These are phyloP conservation scores for Strix aluco DNA, from an alignment of 2,113 vertebrate genomes.

Conservation along the genomic window DNA sequence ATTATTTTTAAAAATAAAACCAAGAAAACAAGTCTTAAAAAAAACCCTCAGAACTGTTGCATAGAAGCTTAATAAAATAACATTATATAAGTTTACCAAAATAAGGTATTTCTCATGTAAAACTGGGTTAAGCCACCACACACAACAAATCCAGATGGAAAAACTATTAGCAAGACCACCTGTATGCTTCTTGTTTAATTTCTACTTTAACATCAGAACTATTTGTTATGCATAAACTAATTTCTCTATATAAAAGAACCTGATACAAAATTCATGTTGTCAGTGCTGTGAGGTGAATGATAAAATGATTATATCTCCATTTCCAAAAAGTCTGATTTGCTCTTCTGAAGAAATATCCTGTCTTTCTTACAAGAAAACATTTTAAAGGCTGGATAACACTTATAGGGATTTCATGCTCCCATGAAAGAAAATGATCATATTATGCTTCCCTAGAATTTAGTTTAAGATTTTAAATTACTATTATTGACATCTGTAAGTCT, in stretches of 20 bases:
- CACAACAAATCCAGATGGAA: not conserved
- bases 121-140: not conserved
- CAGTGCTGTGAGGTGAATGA: not conserved
- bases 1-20: not conserved
- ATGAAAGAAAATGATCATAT: not conserved
- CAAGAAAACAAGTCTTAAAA: not conserved
- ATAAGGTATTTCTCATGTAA: not conserved
- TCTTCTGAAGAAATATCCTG: not conserved
- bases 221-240: not conserved
- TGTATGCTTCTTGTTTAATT: not conserved
- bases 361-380: not conserved
- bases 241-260: not conserved
- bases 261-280: not conserved
- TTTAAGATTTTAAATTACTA: not conserved
- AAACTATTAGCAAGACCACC: not conserved
- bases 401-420: not conserved
- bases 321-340: not conserved
- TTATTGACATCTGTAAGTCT: not conserved
- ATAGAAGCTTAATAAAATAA: not conserved
- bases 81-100: not conserved
- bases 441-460: not conserved
- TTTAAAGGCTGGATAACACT: not conserved
- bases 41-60: not conserved
- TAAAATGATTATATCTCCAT: not conserved
- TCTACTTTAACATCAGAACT: not conserved